Evolutionary conservation across 1,140 invertebrate genomes (phyloP).

Genomic region (Drosophila malerkotliana): DNA sequence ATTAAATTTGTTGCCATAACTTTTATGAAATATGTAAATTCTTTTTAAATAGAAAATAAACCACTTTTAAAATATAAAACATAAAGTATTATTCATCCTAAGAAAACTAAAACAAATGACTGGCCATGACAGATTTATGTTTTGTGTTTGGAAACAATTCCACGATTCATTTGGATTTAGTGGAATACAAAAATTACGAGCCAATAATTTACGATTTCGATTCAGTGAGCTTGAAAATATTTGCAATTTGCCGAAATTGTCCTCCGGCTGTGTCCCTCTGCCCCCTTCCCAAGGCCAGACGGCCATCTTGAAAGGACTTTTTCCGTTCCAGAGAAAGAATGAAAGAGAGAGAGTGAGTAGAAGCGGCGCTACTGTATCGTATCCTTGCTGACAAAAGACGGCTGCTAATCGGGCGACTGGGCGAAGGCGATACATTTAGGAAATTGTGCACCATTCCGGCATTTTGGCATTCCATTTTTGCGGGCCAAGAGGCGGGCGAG

Average conservation of each 20-base stretch:
- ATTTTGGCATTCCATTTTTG: slow-evolving; percentile 59
- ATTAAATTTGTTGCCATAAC: too few relatives aligned
- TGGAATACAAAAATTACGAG: slow-evolving; percentile 46
- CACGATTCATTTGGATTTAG: slow-evolving; percentile 34
- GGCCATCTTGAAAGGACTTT: slow-evolving; percentile 66
- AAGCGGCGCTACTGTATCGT: slow-evolving; percentile 52
- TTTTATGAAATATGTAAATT: too few relatives aligned
- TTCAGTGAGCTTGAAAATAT: slow-evolving; percentile 75
- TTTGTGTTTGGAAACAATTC: slow-evolving; percentile 15
- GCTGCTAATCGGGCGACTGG: slow-evolving; percentile 67
- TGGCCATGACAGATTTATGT: background rate
- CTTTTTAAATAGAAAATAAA: too few relatives aligned
- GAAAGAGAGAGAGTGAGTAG: background rate
- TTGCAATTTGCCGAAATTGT: slow-evolving; percentile 68
- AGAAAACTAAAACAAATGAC: background rate
- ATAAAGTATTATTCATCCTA: background rate
- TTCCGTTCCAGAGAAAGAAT: slow-evolving; percentile 11
- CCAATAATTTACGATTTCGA: slow-evolving; percentile 61
- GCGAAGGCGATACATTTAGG: slow-evolving; percentile 71
- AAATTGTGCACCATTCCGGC: slow-evolving; percentile 74
- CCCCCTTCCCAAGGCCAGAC: slow-evolving; percentile 22
- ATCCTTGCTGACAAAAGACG: slow-evolving; percentile 39
- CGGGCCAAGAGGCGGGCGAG: slow-evolving; percentile 38
- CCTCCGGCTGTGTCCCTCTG: slow-evolving; percentile 45
- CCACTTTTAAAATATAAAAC: background rate